Percentiles rank a stretch among this genome's conserved stretches.
Conservation (phyloP, 1,140 invertebrate species). For the Apis laboriosa region DNA sequence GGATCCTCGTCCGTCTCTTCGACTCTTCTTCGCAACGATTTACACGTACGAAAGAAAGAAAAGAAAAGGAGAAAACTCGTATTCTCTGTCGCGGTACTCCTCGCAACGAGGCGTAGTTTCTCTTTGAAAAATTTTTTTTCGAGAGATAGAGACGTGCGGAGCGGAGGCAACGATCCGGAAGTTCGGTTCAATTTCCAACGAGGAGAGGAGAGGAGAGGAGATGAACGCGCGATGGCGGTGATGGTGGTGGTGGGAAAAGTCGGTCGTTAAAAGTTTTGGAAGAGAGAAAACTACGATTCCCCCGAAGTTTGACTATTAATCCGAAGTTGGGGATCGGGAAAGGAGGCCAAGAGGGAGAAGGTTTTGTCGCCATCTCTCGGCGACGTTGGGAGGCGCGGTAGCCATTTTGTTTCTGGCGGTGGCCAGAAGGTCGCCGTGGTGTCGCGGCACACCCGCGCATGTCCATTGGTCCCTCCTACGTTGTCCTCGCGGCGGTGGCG, state of each 20-base stretch:
- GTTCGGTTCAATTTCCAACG: neutral
- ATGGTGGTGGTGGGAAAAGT: neutral
- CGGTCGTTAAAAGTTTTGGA: neutral
- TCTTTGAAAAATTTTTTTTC: too few species aligned
- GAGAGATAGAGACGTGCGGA: neutral
- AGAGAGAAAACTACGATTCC: neutral
- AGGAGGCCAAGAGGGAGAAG: constrained; percentile 28
- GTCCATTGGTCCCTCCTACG: constrained; percentile 80
- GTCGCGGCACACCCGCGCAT: constrained; percentile 81
- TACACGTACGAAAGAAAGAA: too few species aligned
- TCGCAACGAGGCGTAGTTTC: neutral
- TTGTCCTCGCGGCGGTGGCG: constrained; percentile 58
- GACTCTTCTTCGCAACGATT: too few species aligned
- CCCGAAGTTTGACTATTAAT: neutral
- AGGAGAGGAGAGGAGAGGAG: too few species aligned
- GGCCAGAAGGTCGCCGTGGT: constrained; percentile 81
- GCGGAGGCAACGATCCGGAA: neutral
- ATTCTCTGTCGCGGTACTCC: too few species aligned
- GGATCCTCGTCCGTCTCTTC: neutral
- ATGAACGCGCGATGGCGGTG: neutral
- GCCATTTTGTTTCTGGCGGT: constrained; percentile 82
- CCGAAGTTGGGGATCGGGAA: neutral
- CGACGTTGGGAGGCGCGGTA: constrained; percentile 67
- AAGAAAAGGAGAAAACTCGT: too few species aligned
- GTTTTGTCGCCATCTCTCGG: constrained; percentile 77